These are phyloP conservation scores for Phaenicophaeus curvirostris DNA, from an alignment of 2,797 vertebrate genomes.

Conservation along the genomic window DNA sequence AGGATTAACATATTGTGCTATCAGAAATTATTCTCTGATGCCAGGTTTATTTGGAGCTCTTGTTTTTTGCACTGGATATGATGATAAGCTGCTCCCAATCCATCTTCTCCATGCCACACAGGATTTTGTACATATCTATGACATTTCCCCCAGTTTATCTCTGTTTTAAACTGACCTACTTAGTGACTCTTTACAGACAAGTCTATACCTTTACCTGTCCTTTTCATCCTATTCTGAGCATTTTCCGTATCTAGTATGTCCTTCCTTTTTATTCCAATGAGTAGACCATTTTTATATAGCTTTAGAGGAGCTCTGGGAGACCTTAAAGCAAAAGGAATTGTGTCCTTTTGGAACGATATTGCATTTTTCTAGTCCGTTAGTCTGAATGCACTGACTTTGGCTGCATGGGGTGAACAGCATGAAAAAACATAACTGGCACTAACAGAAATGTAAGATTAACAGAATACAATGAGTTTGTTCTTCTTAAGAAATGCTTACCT, in stretches of 20 bases:
- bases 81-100: not conserved
- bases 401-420: not conserved
- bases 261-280: not conserved
- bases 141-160: not conserved
- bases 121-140: not conserved
- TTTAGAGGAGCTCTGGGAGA: not conserved
- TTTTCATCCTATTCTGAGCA: not conserved
- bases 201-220: not conserved
- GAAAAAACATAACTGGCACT: not conserved
- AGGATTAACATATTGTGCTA: not conserved
- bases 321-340: not conserved
- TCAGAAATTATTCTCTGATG: not conserved
- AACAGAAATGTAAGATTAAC: not conserved
- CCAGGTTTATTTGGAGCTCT: not conserved
- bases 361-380: not conserved
- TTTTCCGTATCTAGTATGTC: not conserved
- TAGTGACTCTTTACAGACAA: not conserved
- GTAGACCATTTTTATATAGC: not conserved
- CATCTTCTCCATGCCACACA: not conserved
- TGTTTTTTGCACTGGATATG: rapidly evolving
- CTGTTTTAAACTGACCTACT: not conserved
- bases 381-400: not conserved
- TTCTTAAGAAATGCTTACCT: not conserved
- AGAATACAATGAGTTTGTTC: not conserved
- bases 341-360: not conserved